These are phyloP conservation scores for Coregonus ussuriensis DNA, from an alignment of 2,797 vertebrate genomes.

Conservation along the genomic window DNA sequence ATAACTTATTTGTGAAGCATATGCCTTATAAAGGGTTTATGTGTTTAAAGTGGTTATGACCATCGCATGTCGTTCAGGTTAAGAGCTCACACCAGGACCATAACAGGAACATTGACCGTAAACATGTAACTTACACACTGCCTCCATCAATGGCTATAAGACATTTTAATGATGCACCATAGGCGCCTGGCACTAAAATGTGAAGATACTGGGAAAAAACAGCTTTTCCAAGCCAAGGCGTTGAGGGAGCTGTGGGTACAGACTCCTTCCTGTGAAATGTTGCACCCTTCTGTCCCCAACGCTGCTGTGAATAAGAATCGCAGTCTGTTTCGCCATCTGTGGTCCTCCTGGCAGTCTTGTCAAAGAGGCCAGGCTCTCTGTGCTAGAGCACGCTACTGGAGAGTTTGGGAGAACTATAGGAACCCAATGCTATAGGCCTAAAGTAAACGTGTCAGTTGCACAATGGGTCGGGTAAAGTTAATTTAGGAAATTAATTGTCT, in stretches of 20 bases:
- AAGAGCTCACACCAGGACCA: not conserved
- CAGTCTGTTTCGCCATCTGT: constrained; percentile 79
- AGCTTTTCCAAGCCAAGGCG: constrained; percentile 30
- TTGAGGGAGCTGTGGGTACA: constrained; percentile 65
- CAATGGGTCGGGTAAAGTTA: not conserved
- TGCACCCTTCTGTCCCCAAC: constrained; percentile 71
- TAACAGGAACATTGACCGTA: not conserved
- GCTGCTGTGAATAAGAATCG: constrained; percentile 71
- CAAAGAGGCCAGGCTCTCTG: constrained; percentile 13
- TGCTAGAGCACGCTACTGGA: too few species aligned
- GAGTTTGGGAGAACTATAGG: not conserved
- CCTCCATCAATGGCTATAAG: not conserved
- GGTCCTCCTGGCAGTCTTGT: constrained; percentile 46
- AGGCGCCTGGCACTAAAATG: constrained; percentile 10
- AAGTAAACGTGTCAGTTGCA: too few species aligned
- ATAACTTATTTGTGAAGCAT: not conserved
- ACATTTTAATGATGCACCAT: constrained; percentile 10
- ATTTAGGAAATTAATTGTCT: not conserved
- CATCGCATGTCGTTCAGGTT: not conserved
- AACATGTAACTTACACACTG: not conserved
- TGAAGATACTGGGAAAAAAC: not conserved
- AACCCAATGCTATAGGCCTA: too few species aligned
- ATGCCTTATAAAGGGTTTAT: not conserved
- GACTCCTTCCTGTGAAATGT: constrained; percentile 78
- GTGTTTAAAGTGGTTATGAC: not conserved